phyloP scores from a whole-genome alignment of 92 coral and sea anemone species.

The Zoanthus gigantus region DNA sequence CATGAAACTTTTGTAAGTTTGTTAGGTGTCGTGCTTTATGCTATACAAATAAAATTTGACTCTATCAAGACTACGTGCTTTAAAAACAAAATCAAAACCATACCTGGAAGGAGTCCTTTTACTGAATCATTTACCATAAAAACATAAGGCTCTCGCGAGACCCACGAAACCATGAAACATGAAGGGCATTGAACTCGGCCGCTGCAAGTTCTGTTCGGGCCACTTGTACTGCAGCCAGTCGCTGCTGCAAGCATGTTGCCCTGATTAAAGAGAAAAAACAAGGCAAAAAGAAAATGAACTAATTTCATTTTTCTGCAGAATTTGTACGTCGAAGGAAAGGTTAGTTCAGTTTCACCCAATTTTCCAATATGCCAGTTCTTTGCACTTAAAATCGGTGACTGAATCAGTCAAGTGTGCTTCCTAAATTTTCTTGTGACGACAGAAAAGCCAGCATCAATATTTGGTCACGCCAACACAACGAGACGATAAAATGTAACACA shows the following conservation, averaged over 20 bases:
- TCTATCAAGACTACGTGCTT: neutral
- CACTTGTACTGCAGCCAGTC: neutral
- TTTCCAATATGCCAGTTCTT: neutral
- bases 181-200: conserved; percentile 57
- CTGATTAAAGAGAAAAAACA: neutral
- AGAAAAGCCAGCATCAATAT: neutral
- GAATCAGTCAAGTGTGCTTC: conserved; percentile 21
- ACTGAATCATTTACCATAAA: conserved; percentile 39
- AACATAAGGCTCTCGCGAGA: conserved; percentile 70
- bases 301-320: conserved; percentile 1
- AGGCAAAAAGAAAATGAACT: neutral
- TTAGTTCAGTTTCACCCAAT: neutral
- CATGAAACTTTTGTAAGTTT: neutral
- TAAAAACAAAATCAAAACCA: neutral
- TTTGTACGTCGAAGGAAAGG: neutral
- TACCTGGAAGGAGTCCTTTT: conserved; percentile 83
- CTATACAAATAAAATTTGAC: neutral
- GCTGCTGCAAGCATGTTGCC: neutral
- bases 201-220: conserved; percentile 27
- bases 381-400: neutral
- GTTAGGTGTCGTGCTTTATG: neutral
- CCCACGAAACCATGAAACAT: conserved; percentile 71
- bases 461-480: neutral
- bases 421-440: neutral
- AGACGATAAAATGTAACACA: neutral